phyloP scores from a whole-genome alignment of 2,888 invertebrate genomes.

The Sceliomorpha sp. region DNA sequence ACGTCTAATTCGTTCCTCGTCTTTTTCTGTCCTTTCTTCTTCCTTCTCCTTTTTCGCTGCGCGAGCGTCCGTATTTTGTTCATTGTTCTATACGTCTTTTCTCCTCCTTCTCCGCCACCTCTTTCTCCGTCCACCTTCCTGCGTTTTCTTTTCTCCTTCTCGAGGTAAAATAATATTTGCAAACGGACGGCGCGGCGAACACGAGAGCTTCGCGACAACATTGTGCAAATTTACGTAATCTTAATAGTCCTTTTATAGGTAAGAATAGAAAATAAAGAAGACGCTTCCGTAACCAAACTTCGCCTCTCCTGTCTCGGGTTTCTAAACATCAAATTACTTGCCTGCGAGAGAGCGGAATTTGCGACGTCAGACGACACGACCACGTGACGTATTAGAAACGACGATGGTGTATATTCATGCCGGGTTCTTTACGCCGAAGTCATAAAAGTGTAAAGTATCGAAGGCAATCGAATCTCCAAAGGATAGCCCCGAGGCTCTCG shows the following conservation, averaged over 20 bases:
- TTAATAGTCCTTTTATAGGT: too few species aligned
- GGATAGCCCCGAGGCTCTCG: slow-evolving; percentile 55
- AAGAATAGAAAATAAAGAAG: too few species aligned
- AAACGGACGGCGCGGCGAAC: slow-evolving; percentile 61
- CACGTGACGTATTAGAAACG: too few species aligned
- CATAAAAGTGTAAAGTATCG: background rate
- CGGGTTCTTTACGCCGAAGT: too few species aligned
- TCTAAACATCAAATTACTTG: too few species aligned
- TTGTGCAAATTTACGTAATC: slow-evolving; percentile 58
- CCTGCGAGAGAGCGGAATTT: too few species aligned
- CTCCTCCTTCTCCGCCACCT: slow-evolving; percentile 21
- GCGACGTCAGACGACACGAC: too few species aligned
- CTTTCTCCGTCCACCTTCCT: slow-evolving; percentile 1
- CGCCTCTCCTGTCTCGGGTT: too few species aligned
- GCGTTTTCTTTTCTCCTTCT: slow-evolving; percentile 27
- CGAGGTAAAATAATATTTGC: slow-evolving; percentile 70
- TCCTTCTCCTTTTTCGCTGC: slow-evolving; percentile 10
- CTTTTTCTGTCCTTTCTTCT: slow-evolving; percentile 33
- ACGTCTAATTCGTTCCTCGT: slow-evolving; percentile 71
- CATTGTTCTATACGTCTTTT: slow-evolving; percentile 17
- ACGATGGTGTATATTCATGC: too few species aligned
- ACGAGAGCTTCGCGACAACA: slow-evolving; percentile 48
- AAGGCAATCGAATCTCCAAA: slow-evolving; percentile 15
- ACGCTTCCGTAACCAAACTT: too few species aligned
- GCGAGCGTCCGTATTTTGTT: too few species aligned